These are phyloP conservation scores for Anomalospiza imberbis DNA, from an alignment of 2,797 vertebrate genomes.

Conservation along the genomic window DNA sequence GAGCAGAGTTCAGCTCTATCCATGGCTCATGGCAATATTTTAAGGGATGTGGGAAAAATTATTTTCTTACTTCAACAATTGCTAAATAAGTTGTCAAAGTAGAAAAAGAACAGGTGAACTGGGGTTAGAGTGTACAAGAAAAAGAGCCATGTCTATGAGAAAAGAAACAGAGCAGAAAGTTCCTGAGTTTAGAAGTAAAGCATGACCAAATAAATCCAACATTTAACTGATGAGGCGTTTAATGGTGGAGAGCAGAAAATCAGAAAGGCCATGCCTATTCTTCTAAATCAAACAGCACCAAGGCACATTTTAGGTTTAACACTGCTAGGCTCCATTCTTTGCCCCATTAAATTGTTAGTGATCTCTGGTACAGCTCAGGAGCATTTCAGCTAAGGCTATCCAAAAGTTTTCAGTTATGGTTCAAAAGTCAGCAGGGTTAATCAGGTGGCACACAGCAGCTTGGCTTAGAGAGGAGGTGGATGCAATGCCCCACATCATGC, in stretches of 20 bases:
- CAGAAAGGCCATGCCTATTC: neutral
- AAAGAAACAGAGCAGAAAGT: neutral
- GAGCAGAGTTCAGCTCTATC: neutral
- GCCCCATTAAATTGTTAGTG: neutral
- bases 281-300: neutral
- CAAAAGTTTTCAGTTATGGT: neutral
- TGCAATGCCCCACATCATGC: neutral
- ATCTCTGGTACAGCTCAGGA: neutral
- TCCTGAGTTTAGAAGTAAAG: neutral
- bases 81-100: neutral
- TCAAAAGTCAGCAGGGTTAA: neutral
- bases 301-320: neutral
- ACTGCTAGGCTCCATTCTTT: neutral
- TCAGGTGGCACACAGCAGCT: neutral
- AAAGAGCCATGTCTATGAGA: neutral
- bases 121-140: neutral
- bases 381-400: neutral
- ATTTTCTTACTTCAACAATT: neutral
- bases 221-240: neutral
- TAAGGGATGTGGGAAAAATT: neutral
- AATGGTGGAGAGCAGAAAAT: neutral
- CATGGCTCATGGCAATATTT: neutral
- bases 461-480: neutral
- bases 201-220: neutral
- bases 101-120: neutral